phyloP scores from a whole-genome alignment of 2,113 vertebrate genomes.

The Oncorhynchus masou region DNA sequence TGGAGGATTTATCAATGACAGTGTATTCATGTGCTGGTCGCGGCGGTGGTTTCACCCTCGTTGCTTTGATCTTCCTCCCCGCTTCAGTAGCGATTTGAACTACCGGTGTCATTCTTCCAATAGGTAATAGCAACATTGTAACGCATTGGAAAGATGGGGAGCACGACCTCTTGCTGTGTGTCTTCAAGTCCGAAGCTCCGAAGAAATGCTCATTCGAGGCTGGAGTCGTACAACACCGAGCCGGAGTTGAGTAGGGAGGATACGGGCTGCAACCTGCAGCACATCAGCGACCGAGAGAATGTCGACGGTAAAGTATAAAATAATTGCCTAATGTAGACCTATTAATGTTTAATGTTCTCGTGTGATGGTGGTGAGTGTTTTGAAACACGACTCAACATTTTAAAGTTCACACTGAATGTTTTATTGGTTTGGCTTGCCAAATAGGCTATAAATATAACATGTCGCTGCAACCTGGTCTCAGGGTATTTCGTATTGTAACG shows the following conservation, averaged over 20 bases:
- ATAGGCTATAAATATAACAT: too few species aligned
- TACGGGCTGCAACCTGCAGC: slow-evolving; percentile 96
- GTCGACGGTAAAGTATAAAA: slow-evolving; percentile 82
- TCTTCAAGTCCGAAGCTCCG: slow-evolving; percentile 95
- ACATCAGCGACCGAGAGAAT: slow-evolving; percentile 97
- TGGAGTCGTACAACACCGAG: slow-evolving; percentile 90
- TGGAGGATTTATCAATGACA: background rate
- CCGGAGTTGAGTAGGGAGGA: slow-evolving; percentile 91
- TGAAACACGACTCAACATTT: too few species aligned
- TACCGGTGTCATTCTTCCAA: background rate
- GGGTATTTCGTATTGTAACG: too few species aligned
- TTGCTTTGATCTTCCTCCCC: slow-evolving; percentile 15
- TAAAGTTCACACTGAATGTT: too few species aligned
- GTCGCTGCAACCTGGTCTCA: too few species aligned
- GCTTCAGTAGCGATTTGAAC: background rate
- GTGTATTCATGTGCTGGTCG: background rate
- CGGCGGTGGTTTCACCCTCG: slow-evolving; percentile 20
- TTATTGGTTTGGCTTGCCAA: too few species aligned
- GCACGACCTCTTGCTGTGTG: slow-evolving; percentile 94
- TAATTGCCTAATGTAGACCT: too few species aligned
- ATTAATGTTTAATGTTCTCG: too few species aligned
- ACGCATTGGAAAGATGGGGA: slow-evolving; percentile 79
- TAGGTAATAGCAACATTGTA: background rate
- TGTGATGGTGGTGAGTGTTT: too few species aligned
- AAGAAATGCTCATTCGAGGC: slow-evolving; percentile 88